Percentiles rank a stretch among this genome's conserved stretches.
phyloP scores from a whole-genome alignment of 2,113 vertebrate genomes.

The Indicator maculatus region DNA sequence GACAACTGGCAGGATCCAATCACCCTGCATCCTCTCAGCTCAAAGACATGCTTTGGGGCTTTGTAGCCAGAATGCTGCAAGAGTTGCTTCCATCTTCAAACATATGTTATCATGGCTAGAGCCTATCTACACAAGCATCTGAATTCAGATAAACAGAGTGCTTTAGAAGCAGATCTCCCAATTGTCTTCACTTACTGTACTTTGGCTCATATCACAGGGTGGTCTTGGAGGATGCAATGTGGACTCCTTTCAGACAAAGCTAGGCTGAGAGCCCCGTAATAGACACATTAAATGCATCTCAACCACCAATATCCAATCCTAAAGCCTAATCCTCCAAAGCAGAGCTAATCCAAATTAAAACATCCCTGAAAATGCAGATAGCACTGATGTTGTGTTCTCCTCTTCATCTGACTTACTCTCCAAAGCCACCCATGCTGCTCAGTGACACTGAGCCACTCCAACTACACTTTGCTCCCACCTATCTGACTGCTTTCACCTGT shows the following conservation, averaged over 20 bases:
- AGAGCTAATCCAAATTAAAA: background rate
- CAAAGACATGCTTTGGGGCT: background rate
- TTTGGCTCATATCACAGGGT: background rate
- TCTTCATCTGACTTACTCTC: fast-evolving
- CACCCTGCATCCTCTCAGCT: background rate
- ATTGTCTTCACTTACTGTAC: background rate
- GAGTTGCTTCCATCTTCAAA: background rate
- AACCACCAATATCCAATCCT: background rate
- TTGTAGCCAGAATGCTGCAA: background rate
- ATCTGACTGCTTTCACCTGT: background rate
- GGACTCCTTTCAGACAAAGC: background rate
- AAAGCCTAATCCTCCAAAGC: background rate
- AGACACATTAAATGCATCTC: background rate
- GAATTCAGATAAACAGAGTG: background rate
- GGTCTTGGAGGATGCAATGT: background rate
- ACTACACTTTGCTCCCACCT: background rate
- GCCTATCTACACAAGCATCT: background rate
- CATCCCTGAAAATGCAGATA: background rate
- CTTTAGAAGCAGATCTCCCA: background rate
- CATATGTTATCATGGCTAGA: background rate
- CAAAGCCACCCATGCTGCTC: background rate
- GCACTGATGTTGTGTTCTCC: background rate
- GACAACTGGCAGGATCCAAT: background rate
- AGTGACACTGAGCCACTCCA: background rate
- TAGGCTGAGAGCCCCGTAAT: background rate